Base-by-base conservation (phyloP, 2,113 vertebrate genomes). In the Xerus inauris region DNA sequence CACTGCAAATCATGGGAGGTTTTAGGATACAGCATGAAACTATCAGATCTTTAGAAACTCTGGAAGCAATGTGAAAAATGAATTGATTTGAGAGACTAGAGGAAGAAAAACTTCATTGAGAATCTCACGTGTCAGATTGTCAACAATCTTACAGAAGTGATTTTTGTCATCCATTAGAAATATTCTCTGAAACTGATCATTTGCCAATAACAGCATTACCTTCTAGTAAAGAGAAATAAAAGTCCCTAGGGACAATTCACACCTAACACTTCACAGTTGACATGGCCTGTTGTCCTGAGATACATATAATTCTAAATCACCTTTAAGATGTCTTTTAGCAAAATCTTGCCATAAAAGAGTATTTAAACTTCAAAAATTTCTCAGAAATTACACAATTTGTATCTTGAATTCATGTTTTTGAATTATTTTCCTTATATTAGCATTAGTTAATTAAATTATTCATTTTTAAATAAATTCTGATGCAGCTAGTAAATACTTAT, bases 401-500 rank as follows among this genome's bases (percentile, higher is more conserved):
- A 87, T 14, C 2, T 72, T 75, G 71, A 92, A 90, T 59, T 9
- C 1, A 57, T 3, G 38, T 67, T 59, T 71, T 47, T n/a, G 0
- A 76, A 42, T 59, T 72, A 49, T 71, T 30, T 86, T 67, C 1
- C 14, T 59, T 16, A 82, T 57, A n/a, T 45, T 30, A 65, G 30
- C 3, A 26, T 51, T 65, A 64, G 65, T 87, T 45, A 83, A 65
- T 71, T 73, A 91, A 57, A 54, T 80, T 71, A 38, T 49, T 22
- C 38, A 32, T 92, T 92, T 89, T 86, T 17, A 9, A 82, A 71
- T 69, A 91, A 72, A 75, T 80, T 93, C 20, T 89, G 54, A 22
- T 35, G 42, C 42, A 76, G 22, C 3, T 79, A 67, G 64, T 54
- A 83, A 84, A 30, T 77, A 54, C 26, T 69, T 49, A 38, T 89